These are phyloP conservation scores for Chorisops tibialis DNA, from an alignment of 2,888 invertebrate species.

Conservation along the genomic window DNA sequence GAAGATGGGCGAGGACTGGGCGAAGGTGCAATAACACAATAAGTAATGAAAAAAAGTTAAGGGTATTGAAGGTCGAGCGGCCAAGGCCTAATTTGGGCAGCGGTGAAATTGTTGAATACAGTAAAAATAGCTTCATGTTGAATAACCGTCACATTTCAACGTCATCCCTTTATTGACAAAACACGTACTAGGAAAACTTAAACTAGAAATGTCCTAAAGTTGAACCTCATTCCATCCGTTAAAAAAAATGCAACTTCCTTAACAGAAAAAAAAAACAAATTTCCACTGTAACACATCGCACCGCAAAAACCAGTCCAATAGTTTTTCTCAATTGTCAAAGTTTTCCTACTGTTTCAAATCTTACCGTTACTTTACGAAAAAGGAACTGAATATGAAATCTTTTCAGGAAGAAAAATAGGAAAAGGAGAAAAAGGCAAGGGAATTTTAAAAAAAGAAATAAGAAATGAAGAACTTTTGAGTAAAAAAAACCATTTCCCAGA, in stretches of 20 bases:
- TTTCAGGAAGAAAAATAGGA: not conserved
- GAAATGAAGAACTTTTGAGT: not conserved
- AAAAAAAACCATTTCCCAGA: not conserved
- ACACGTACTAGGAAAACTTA: no score
- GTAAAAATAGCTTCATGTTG: no score
- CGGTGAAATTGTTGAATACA: no score
- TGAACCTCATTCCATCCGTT: not conserved
- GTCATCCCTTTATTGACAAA: no score
- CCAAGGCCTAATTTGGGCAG: no score
- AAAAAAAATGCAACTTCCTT: not conserved
- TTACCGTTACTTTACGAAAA: not conserved
- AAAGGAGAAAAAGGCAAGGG: not conserved
- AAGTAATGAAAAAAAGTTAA: no score
- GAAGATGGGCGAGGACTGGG: no score
- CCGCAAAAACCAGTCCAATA: not conserved
- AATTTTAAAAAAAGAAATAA: not conserved
- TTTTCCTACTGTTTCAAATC: not conserved
- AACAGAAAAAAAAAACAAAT: not conserved
- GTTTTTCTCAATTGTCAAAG: not conserved
- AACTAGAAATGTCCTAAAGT: not conserved
- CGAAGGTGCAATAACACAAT: no score
- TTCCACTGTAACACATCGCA: not conserved
- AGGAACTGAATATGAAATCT: not conserved
- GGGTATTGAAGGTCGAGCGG: no score
- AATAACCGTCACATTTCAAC: no score